These are phyloP conservation scores for Aleiodes testaceus DNA, from an alignment of 2,888 invertebrate species.

Conservation along the genomic window DNA sequence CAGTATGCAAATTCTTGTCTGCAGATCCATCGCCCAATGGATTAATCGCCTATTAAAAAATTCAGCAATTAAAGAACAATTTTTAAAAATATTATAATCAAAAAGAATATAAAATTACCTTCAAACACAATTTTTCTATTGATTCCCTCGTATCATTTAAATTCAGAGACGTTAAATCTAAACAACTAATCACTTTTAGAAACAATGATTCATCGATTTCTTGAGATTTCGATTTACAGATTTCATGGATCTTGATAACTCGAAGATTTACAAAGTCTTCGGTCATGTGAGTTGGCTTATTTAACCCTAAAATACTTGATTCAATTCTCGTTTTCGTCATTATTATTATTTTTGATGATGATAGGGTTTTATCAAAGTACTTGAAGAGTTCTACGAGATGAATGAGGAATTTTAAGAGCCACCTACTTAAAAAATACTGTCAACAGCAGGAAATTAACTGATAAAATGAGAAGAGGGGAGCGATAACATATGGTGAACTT, in stretches of 20 bases:
- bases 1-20: constrained; percentile 78
- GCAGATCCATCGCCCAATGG: constrained; percentile 64
- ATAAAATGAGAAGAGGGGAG: too few species aligned
- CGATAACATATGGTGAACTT: too few species aligned
- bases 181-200: constrained; percentile 85
- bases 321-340: neutral
- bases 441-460: too few species aligned
- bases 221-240: constrained; percentile 53
- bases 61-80: neutral
- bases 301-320: constrained; percentile 18
- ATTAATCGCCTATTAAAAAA: constrained; percentile 74
- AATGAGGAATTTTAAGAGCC: too few species aligned
- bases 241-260: constrained; percentile 54
- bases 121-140: constrained; percentile 86
- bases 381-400: too few species aligned
- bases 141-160: constrained; percentile 87
- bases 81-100: neutral
- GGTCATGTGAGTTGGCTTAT: constrained; percentile 43
- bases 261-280: constrained; percentile 53
- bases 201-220: constrained; percentile 79
- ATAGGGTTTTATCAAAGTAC: neutral
- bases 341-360: neutral
- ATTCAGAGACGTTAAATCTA: constrained; percentile 94
- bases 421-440: too few species aligned
- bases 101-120: constrained; percentile 75